phyloP scores from a whole-genome alignment of 2,888 invertebrate species.

The Trachelus tabidus region DNA sequence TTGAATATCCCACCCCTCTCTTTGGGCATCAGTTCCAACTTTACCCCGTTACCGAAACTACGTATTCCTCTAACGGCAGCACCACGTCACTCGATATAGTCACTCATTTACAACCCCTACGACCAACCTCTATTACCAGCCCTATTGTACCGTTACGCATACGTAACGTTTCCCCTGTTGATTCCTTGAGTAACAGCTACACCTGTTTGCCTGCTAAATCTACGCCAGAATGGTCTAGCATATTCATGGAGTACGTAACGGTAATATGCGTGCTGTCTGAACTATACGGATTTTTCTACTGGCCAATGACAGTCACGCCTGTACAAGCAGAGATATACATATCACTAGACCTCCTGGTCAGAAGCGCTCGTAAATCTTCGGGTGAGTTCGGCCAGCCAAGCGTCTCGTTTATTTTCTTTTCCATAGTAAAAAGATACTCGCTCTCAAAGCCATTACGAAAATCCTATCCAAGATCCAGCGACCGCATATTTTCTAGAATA shows the following conservation, averaged over 20 bases:
- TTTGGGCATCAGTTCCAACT: neutral
- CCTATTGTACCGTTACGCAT: neutral
- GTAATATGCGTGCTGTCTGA: neutral
- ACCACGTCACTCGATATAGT: neutral
- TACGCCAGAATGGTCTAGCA: neutral
- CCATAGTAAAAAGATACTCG: neutral
- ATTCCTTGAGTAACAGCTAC: neutral
- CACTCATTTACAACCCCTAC: neutral
- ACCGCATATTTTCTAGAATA: neutral
- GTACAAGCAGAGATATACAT: neutral
- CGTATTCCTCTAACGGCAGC: neutral
- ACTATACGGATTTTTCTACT: neutral
- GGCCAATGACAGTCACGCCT: neutral
- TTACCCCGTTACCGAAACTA: neutral
- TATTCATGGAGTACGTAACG: neutral
- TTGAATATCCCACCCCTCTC: neutral
- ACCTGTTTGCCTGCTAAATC: neutral
- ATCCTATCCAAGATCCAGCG: neutral
- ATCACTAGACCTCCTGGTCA: neutral
- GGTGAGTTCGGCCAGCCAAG: neutral
- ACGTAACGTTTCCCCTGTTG: neutral
- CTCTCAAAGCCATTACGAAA: neutral
- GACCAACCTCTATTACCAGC: neutral
- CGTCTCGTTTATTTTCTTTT: neutral
- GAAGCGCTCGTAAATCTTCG: neutral